phyloP scores from a whole-genome alignment of 2,113 vertebrate genomes.

The Calonectris borealis region DNA sequence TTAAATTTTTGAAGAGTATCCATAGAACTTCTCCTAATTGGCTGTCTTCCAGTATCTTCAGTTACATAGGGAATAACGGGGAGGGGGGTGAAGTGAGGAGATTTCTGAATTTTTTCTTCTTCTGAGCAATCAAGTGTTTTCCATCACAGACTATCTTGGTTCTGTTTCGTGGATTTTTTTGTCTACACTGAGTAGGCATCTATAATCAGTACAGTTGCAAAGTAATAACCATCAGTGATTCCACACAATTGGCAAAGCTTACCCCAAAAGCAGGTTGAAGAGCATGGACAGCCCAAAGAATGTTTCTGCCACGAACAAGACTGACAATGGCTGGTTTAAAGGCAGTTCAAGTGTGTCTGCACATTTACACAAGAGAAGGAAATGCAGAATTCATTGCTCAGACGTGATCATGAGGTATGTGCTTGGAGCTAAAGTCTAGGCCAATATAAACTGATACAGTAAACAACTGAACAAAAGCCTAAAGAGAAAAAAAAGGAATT shows the following conservation, averaged over 20 bases:
- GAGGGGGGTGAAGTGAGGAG: neutral
- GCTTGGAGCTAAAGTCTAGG: neutral
- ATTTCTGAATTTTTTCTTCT: neutral
- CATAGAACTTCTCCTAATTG: neutral
- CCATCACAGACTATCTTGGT: neutral
- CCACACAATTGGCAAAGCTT: neutral
- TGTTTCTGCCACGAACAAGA: neutral
- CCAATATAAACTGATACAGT: neutral
- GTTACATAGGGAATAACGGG: neutral
- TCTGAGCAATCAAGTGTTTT: neutral
- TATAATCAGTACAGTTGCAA: neutral
- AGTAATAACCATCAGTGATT: neutral
- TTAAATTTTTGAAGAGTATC: neutral
- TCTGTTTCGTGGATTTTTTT: neutral
- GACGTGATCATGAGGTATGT: fast-evolving
- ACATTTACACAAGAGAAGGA: neutral
- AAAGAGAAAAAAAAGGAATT: neutral
- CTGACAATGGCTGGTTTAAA: neutral
- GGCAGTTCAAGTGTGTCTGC: neutral
- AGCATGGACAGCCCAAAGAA: neutral
- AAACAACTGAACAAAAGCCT: neutral
- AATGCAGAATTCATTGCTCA: neutral
- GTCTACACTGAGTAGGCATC: neutral
- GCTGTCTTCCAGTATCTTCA: neutral
- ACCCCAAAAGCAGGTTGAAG: neutral